Conservation (phyloP, 1,140 invertebrate genomes). For the Delia radicum region DNA sequence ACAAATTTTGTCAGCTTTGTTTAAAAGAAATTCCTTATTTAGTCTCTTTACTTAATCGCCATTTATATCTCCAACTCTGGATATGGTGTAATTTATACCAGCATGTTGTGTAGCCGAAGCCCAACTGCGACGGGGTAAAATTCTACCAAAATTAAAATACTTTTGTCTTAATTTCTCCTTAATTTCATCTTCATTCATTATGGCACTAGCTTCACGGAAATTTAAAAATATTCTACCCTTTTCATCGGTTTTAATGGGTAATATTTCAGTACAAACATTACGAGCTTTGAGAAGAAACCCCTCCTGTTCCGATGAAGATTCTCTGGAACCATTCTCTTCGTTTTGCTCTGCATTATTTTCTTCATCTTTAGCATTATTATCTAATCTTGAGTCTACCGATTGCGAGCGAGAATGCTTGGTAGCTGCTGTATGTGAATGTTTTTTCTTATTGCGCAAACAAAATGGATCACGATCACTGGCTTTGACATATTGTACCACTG, state of each 20-base stretch:
- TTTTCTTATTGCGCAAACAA: constrained; percentile 55
- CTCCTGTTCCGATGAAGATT: constrained; percentile 35
- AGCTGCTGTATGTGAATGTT: constrained; percentile 34
- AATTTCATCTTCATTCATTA: constrained; percentile 55
- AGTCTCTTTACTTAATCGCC: constrained; percentile 37
- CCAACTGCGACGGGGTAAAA: constrained; percentile 49
- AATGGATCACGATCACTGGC: constrained; percentile 71
- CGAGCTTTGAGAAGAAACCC: constrained; percentile 50
- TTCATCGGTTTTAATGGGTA: constrained; percentile 53
- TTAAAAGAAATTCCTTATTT: neutral
- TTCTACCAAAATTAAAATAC: constrained; percentile 51
- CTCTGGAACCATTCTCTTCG: neutral
- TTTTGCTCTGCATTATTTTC: constrained; percentile 18
- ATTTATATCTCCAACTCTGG: constrained; percentile 41
- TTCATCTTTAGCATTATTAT: constrained; percentile 9
- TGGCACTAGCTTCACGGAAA: constrained; percentile 51
- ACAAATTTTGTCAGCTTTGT: neutral
- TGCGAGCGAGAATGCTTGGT: constrained; percentile 42
- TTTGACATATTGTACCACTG: constrained; percentile 67
- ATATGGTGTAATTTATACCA: constrained; percentile 39
- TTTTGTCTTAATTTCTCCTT: constrained; percentile 52
- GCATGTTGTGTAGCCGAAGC: constrained; percentile 48
- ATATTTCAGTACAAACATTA: constrained; percentile 53
- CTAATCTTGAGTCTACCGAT: constrained; percentile 49
- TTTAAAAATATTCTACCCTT: constrained; percentile 53